phyloP scores from a whole-genome alignment of 1,140 invertebrate species.

The Pectinophora gossypiella region DNA sequence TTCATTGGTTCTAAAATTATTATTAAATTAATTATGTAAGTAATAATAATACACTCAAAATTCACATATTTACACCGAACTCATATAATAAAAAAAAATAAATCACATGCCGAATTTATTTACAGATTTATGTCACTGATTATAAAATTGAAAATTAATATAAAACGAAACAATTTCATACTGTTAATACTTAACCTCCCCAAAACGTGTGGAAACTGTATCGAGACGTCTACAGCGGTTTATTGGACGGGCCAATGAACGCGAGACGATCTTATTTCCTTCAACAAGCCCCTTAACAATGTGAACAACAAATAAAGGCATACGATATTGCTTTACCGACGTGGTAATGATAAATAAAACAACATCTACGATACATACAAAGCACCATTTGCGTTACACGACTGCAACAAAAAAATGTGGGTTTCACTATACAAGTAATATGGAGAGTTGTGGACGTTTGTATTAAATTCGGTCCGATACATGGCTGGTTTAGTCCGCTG shows the following conservation, averaged over 20 bases:
- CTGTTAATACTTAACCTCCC: slow-evolving; percentile 4
- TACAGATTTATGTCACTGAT: slow-evolving; percentile 20
- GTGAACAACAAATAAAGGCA: slow-evolving; percentile 19
- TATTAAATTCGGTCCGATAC: slow-evolving; percentile 38
- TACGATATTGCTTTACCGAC: slow-evolving; percentile 30
- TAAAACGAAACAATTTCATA: slow-evolving; percentile 8
- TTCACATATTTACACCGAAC: slow-evolving; percentile 65
- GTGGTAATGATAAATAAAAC: slow-evolving; percentile 16
- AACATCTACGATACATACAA: slow-evolving; percentile 35
- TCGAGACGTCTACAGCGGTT: slow-evolving; percentile 9
- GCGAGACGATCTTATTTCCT: slow-evolving; percentile 27
- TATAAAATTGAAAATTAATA: slow-evolving; percentile 24
- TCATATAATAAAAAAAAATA: slow-evolving; percentile 47
- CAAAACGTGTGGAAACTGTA: slow-evolving; percentile 21
- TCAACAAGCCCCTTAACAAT: too few relatives aligned
- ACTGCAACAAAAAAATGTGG: slow-evolving; percentile 42
- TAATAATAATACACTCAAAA: slow-evolving; percentile 54
- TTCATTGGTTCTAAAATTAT: slow-evolving; percentile 44
- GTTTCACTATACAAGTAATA: neutral
- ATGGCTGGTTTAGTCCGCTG: slow-evolving; percentile 11
- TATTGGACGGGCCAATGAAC: slow-evolving; percentile 30
- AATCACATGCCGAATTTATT: slow-evolving; percentile 36
- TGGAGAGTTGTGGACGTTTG: slow-evolving; percentile 38
- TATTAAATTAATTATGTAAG: slow-evolving; percentile 31
- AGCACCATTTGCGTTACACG: slow-evolving; percentile 61